phyloP scores from a whole-genome alignment of 2,888 invertebrate species.

The Dasypolia templi region DNA sequence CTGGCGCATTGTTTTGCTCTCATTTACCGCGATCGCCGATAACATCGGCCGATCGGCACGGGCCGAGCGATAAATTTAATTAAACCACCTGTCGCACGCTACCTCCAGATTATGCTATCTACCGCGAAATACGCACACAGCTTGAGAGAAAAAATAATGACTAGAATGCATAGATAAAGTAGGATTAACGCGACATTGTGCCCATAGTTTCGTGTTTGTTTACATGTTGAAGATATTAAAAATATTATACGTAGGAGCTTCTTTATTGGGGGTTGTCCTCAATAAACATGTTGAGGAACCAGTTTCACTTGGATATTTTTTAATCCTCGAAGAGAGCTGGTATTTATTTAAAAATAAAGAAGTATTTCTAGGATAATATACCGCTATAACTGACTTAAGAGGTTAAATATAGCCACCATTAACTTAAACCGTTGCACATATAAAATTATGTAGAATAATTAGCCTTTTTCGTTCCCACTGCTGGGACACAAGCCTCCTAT shows the following conservation, averaged over 20 bases:
- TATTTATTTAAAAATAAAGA: slow-evolving; percentile 32
- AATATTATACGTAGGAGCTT: slow-evolving; percentile 45
- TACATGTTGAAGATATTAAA: slow-evolving; percentile 54
- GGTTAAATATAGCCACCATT: neutral
- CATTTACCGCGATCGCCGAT: slow-evolving; percentile 69
- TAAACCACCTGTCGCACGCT: slow-evolving; percentile 77
- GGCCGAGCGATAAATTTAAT: slow-evolving; percentile 82
- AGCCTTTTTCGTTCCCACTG: no score
- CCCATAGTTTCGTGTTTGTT: slow-evolving; percentile 56
- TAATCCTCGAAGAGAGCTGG: slow-evolving; percentile 30
- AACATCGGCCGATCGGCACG: slow-evolving; percentile 72
- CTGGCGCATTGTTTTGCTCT: slow-evolving; percentile 72
- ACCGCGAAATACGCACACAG: slow-evolving; percentile 72
- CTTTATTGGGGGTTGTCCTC: slow-evolving; percentile 48
- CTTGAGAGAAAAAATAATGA: slow-evolving; percentile 65
- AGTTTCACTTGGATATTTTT: slow-evolving; percentile 41
- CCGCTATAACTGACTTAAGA: slow-evolving; percentile 32
- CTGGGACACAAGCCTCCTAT: no score
- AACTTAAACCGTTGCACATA: slow-evolving; percentile 1
- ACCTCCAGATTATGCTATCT: slow-evolving; percentile 79
- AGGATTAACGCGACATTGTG: slow-evolving; percentile 59
- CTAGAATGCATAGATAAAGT: slow-evolving; percentile 71
- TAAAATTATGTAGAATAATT: no score
- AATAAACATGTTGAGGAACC: slow-evolving; percentile 42
- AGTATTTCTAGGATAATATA: slow-evolving; percentile 21